Conservation (phyloP, 2,113 vertebrate species). For the Cathartes aura region DNA sequence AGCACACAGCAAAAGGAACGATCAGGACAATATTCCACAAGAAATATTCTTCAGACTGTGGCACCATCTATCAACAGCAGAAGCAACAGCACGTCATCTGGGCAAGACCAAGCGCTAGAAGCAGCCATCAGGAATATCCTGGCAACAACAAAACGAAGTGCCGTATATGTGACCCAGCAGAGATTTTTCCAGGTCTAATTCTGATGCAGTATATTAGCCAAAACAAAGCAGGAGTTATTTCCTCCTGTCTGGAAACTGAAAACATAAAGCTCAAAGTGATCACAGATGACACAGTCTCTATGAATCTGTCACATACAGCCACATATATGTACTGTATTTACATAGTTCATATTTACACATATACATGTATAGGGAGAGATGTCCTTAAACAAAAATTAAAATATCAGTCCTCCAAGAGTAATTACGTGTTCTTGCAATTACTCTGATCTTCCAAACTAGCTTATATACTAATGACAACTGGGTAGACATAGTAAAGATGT, state of each 20-base stretch:
- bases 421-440: not conserved
- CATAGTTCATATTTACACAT: not conserved
- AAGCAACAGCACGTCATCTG: not conserved
- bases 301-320: not conserved
- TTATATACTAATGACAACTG: not conserved
- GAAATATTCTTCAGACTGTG: not conserved
- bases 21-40: not conserved
- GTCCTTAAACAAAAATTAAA: not conserved
- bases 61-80: not conserved
- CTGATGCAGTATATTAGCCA: not conserved
- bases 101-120: not conserved
- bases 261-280: not conserved
- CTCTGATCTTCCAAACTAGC: not conserved
- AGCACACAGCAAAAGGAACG: not conserved
- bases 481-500: not conserved
- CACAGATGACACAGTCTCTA: not conserved
- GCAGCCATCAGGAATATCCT: not conserved
- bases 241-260: not conserved
- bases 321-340: not conserved
- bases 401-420: not conserved
- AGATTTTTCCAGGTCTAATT: not conserved
- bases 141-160: not conserved
- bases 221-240: not conserved
- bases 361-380: not conserved
- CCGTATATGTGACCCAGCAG: not conserved